Evolutionary conservation across 2,888 invertebrate genomes (phyloP).

Genomic region (Mesorhabditis belari): DNA sequence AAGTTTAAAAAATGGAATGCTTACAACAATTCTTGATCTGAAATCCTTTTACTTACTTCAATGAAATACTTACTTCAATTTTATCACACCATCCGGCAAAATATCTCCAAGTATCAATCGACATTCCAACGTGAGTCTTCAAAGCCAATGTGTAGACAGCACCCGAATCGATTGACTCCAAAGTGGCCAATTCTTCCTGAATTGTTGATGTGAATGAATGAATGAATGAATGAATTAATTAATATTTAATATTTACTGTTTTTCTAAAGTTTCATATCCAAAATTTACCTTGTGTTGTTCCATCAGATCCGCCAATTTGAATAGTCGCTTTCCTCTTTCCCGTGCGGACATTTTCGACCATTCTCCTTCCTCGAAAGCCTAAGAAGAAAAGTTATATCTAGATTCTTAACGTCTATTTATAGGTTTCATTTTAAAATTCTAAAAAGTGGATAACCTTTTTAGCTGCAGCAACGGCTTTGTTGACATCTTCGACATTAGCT

Average conservation of each 20-base stretch:
- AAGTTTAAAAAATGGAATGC: conserved; percentile 1
- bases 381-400: not conserved
- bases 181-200: conserved; percentile 79
- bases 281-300: conserved; percentile 68
- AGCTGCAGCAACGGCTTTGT: conserved; percentile 79
- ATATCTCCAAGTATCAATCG: conserved; percentile 90
- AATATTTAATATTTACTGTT: not conserved
- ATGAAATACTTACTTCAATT: conserved; percentile 63
- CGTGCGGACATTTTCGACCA: conserved; percentile 91
- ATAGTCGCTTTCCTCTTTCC: conserved; percentile 76
- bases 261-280: no score
- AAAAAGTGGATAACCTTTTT: conserved; percentile 57
- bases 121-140: conserved; percentile 95
- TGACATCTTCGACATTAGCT: conserved; percentile 74
- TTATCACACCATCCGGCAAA: conserved; percentile 94
- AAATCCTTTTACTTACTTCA: not conserved
- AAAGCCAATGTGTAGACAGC: conserved; percentile 91
- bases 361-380: conserved; percentile 62
- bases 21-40: not conserved
- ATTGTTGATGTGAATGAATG: not conserved
- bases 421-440: not conserved
- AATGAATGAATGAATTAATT: not conserved
- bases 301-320: conserved; percentile 86
- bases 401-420: not conserved
- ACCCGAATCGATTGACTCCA: conserved; percentile 86